Percentiles rank a stretch among this genome's conserved stretches.
Evolutionary conservation across 2,797 vertebrate species (phyloP).

Genomic region (Gobio occitaniae): DNA sequence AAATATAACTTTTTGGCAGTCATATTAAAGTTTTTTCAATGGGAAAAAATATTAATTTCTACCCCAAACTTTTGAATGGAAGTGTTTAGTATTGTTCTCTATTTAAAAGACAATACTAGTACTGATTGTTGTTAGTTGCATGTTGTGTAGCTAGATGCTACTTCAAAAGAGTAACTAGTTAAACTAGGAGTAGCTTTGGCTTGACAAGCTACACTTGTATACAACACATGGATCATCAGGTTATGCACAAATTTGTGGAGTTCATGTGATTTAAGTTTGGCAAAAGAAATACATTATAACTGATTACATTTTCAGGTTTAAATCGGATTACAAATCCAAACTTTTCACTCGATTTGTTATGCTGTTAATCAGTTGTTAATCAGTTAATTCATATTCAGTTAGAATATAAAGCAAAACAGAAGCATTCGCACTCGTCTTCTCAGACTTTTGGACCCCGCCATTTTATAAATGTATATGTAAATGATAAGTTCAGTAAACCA

Average conservation of each 20-base stretch:
- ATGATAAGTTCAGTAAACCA: slow-evolving; percentile 38
- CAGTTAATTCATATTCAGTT: neutral
- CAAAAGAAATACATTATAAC: neutral
- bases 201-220: neutral
- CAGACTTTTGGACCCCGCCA: neutral
- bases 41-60: too few species aligned
- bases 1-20: neutral
- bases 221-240: neutral
- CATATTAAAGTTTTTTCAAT: too few species aligned
- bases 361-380: neutral
- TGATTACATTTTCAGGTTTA: neutral
- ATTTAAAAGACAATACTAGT: too few species aligned
- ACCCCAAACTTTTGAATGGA: too few species aligned
- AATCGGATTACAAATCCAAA: neutral
- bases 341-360: neutral
- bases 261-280: neutral
- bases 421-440: neutral
- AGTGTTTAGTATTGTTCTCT: neutral
- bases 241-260: neutral
- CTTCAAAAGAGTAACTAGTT: neutral
- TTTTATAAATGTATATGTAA: slow-evolving; percentile 7
- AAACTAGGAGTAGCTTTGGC: neutral
- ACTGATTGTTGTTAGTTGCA: neutral
- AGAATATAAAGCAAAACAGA: neutral
- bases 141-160: neutral